Percentiles rank a stretch among this genome's conserved stretches.
Evolutionary conservation across 2,888 invertebrate genomes (phyloP).

Genomic region (Pachycephus smyrnensis): DNA sequence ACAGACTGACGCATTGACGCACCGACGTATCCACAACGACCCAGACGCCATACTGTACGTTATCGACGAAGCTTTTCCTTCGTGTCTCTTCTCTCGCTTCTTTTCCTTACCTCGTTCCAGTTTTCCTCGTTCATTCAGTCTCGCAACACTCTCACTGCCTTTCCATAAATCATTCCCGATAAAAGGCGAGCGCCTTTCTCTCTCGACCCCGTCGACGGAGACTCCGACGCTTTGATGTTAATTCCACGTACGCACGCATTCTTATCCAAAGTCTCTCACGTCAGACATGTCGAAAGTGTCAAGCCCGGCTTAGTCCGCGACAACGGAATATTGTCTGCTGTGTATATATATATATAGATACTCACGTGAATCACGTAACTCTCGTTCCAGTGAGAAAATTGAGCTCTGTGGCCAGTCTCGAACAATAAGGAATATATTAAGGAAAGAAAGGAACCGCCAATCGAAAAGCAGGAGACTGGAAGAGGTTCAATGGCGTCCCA

Average conservation of each 20-base stretch:
- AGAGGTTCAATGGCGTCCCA: not conserved
- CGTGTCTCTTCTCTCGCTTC: not conserved
- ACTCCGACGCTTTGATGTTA: not conserved
- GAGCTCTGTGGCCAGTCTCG: not conserved
- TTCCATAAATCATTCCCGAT: not conserved
- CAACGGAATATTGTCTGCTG: not conserved
- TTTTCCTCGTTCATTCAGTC: not conserved
- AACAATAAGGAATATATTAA: not conserved
- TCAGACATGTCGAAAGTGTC: not conserved
- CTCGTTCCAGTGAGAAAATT: not conserved
- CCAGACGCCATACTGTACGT: not conserved
- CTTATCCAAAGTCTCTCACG: not conserved
- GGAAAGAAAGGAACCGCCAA: not conserved
- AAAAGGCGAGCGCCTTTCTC: not conserved
- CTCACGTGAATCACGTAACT: not conserved
- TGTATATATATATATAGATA: not conserved
- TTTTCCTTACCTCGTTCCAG: not conserved
- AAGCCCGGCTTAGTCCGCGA: not conserved
- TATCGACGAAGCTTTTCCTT: not conserved
- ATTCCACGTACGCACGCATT: not conserved
- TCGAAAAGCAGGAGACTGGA: not conserved
- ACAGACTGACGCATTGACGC: not conserved
- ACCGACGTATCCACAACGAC: not conserved
- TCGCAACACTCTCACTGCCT: not conserved
- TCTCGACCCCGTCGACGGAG: not conserved